Conservation (phyloP, 2,797 vertebrate species). For the Enteromius radiatus region DNA sequence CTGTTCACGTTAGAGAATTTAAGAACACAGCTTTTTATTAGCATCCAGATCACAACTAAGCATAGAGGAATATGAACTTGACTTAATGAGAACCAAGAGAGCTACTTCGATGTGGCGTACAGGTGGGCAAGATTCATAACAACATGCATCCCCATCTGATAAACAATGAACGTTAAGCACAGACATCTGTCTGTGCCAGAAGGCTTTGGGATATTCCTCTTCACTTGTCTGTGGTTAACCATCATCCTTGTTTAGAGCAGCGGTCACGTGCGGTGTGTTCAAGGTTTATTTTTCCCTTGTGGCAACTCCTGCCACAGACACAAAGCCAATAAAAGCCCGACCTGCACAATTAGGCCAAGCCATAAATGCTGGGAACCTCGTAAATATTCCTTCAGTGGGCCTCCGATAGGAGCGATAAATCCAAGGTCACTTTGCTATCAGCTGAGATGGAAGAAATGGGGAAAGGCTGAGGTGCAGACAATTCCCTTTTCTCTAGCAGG, state of each 20-base stretch:
- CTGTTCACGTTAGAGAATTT: not conserved
- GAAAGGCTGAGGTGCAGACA: not conserved
- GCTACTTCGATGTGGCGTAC: slow-evolving; percentile 10
- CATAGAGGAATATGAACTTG: slow-evolving; percentile 42
- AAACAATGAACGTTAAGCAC: slow-evolving; percentile 61
- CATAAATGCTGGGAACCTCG: slow-evolving; percentile 53
- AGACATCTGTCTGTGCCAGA: slow-evolving; percentile 58
- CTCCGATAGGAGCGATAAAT: slow-evolving; percentile 48
- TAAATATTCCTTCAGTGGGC: slow-evolving; percentile 66
- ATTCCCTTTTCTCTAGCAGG: slow-evolving; percentile 12
- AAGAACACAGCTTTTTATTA: not conserved
- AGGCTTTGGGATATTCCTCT: slow-evolving; percentile 43
- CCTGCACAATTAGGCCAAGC: slow-evolving; percentile 66
- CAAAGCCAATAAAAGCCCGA: slow-evolving; percentile 59
- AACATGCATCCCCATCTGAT: slow-evolving; percentile 60
- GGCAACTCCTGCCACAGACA: slow-evolving; percentile 44
- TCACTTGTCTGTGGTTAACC: slow-evolving; percentile 54
- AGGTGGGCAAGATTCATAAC: slow-evolving; percentile 53
- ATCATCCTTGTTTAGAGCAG: slow-evolving; percentile 45
- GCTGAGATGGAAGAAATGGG: slow-evolving; percentile 44
- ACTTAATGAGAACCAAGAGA: slow-evolving; percentile 35
- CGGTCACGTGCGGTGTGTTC: slow-evolving; percentile 40
- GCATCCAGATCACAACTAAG: not conserved
- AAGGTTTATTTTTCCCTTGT: slow-evolving; percentile 53
- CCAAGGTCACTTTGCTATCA: slow-evolving; percentile 71